Evolutionary conservation across 1,140 invertebrate genomes (phyloP).

Genomic region (Drosophila bipectinata): DNA sequence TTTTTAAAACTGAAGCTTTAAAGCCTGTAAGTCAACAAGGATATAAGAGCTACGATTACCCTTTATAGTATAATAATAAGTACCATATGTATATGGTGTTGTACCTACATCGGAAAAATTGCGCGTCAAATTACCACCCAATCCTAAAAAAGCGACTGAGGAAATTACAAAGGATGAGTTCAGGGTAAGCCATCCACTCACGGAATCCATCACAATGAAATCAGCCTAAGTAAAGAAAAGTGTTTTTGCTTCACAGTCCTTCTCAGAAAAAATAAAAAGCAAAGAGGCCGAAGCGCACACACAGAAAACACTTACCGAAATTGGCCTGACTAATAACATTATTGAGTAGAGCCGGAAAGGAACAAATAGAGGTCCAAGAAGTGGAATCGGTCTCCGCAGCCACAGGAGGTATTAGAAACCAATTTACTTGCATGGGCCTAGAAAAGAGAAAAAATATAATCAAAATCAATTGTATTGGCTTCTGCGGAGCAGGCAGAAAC

Average conservation of each 20-base stretch:
- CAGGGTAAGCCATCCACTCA: slow-evolving; percentile 34
- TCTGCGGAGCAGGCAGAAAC: slow-evolving; percentile 29
- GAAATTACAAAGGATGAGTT: background rate
- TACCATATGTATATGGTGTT: too few species aligned
- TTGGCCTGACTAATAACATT: slow-evolving; percentile 75
- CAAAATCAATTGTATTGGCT: slow-evolving; percentile 72
- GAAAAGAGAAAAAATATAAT: slow-evolving; percentile 49
- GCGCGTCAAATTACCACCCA: slow-evolving; percentile 6
- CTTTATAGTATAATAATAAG: too few species aligned
- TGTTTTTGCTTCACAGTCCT: slow-evolving; percentile 38
- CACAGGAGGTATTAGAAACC: slow-evolving; percentile 51
- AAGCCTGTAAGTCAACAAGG: too few species aligned
- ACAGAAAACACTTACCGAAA: slow-evolving; percentile 55
- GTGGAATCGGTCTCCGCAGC: slow-evolving; percentile 20
- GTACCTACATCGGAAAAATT: background rate
- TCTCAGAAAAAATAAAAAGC: slow-evolving; percentile 8
- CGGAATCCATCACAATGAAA: slow-evolving; percentile 77
- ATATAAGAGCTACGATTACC: too few species aligned
- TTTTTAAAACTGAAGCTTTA: too few species aligned
- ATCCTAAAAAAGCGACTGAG: slow-evolving; percentile 7
- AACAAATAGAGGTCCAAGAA: slow-evolving; percentile 11
- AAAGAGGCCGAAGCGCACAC: slow-evolving; percentile 49
- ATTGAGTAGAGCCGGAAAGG: slow-evolving; percentile 60
- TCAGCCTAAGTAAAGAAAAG: slow-evolving; percentile 65
- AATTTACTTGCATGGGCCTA: slow-evolving; percentile 53